Conservation (phyloP, 2,888 invertebrate genomes). For the Seladonia tumulorum region DNA sequence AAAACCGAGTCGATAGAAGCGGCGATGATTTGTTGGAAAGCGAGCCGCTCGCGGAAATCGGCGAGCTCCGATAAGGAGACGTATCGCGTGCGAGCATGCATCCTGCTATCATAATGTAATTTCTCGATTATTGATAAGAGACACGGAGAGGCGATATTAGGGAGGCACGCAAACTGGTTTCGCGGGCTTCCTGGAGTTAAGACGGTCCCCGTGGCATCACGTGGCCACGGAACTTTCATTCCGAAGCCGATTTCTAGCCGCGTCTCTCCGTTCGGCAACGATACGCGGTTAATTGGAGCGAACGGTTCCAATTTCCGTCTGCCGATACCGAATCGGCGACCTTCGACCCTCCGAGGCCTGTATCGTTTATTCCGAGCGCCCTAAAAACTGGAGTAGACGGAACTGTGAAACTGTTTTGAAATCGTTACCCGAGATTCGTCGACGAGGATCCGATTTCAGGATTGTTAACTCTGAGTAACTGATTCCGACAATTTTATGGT, state of each 20-base stretch:
- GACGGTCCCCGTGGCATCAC: slow-evolving; percentile 24
- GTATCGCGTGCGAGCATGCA: slow-evolving; percentile 11
- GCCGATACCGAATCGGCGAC: neutral
- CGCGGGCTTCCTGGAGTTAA: neutral
- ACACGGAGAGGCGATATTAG: slow-evolving; percentile 6
- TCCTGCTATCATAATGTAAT: slow-evolving; percentile 40
- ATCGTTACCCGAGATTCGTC: neutral
- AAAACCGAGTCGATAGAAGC: neutral
- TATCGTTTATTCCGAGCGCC: neutral
- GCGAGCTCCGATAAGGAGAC: slow-evolving; percentile 20
- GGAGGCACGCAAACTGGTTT: slow-evolving; percentile 41
- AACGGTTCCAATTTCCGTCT: slow-evolving; percentile 9
- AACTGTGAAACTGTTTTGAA: slow-evolving; percentile 1
- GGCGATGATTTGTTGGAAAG: slow-evolving; percentile 18
- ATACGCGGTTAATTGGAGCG: slow-evolving; percentile 41
- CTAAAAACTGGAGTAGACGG: neutral
- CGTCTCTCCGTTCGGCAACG: slow-evolving; percentile 23
- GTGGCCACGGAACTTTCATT: slow-evolving; percentile 55
- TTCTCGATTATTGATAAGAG: slow-evolving; percentile 49
- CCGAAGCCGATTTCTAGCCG: slow-evolving; percentile 28
- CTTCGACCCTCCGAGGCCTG: neutral
- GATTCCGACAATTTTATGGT: neutral
- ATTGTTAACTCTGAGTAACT: neutral
- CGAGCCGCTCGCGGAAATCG: slow-evolving; percentile 12
- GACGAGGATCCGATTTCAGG: neutral